A percentile compares a stretch with the other conserved stretches of the same genome.
phyloP scores from a whole-genome alignment of 2,888 invertebrate species.

The Creontiades dilutus region DNA sequence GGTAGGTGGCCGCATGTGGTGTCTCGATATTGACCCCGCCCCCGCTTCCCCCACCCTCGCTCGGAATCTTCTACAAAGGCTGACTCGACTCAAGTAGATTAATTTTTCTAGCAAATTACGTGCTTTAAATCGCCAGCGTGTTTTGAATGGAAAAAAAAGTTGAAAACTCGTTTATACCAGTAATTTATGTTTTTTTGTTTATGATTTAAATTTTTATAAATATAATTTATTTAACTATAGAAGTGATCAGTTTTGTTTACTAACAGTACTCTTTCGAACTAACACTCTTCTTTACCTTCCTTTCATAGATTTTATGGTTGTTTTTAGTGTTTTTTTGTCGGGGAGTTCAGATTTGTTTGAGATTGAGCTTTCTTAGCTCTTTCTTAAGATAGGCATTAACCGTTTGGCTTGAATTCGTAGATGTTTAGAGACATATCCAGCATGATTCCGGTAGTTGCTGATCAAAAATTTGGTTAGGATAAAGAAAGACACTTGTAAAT shows the following conservation, averaged over 20 bases:
- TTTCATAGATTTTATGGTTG: not conserved
- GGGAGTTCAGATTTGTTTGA: not conserved
- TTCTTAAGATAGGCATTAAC: constrained; percentile 18
- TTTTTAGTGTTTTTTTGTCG: not conserved
- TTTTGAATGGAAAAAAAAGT: constrained; percentile 52
- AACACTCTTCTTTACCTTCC: constrained; percentile 60
- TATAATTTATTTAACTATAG: constrained; percentile 70
- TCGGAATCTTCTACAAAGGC: constrained; percentile 62
- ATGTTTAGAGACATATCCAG: not conserved
- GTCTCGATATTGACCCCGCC: constrained; percentile 63
- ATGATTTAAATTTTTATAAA: constrained; percentile 52
- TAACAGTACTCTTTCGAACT: constrained; percentile 64
- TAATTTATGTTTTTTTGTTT: constrained; percentile 64
- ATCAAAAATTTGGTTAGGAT: not conserved
- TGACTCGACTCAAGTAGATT: constrained; percentile 65
- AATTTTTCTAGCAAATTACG: constrained; percentile 63
- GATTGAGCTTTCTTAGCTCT: not conserved
- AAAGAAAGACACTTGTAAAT: too few species aligned
- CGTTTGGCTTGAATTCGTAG: constrained; percentile 48
- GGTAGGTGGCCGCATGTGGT: constrained; percentile 73
- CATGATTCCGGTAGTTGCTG: constrained; percentile 7
- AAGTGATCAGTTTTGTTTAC: constrained; percentile 62
- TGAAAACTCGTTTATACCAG: constrained; percentile 60
- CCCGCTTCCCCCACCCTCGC: constrained; percentile 12
- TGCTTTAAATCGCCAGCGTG: constrained; percentile 68